Base-by-base conservation (phyloP, 1,140 invertebrate genomes). In the Sinonovacula constricta region DNA sequence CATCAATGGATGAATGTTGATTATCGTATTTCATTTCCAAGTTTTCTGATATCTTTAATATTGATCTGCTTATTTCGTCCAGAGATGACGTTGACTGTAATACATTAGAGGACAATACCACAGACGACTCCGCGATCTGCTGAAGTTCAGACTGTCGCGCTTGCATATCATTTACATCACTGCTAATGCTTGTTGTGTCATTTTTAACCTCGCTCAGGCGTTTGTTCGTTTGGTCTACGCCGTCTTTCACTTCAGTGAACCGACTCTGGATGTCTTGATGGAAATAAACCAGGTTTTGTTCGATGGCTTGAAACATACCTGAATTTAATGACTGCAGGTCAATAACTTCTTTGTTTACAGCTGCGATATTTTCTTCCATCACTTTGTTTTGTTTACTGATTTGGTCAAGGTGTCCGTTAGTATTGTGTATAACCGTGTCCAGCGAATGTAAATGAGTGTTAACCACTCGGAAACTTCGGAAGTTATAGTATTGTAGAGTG, bases 401-500 rank as follows among this genome's bases (percentile, higher is more conserved):
- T 22, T 78, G 66, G 4, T 14, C 26, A 2, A 78, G 24, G 24
- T 63, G 54, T 51, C 65, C 31, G 28, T 70, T 54, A 30, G 67
- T 45, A 2, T 33, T 62, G 26, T 70, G 75, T 3, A 78, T n/a
- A 26, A 69, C 51, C 14, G 66, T 78, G 22, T 78, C 75, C 12
- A 78, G 24, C 3, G 72, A 70, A 28, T 81, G 75, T 36, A 79
- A 36, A 62, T 81, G 77, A 0, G 66, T 81, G 26, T 76, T 79
- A 0, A 81, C 68, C 2, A 77, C 66, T 14, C 79, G 68, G 54
- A 85, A 85, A 67, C 81, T 81, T 12, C 80, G 68, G 3, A 83
- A 54, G 67, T 74, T 82, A 51, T 83, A 85, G 65, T 81, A 83
- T 67, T 85, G 82, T 26, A 85, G 22, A 18, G 71, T 75, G 59